Evolutionary conservation across 1,140 invertebrate species (phyloP).

Genomic region (Drosophila oshimai): DNA sequence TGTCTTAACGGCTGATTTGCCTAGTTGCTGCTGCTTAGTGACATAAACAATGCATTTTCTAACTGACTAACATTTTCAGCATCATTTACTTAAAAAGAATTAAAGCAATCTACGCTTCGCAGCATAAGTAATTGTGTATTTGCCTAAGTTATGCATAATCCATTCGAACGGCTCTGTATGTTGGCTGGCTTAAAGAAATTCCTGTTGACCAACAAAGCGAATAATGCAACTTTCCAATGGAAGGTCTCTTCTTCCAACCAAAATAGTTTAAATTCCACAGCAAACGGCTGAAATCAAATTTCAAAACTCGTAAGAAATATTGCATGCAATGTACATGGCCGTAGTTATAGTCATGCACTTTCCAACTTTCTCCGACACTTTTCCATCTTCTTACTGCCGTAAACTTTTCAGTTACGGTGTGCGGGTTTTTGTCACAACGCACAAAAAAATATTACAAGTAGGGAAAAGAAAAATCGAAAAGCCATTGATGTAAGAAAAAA

Average conservation of each 20-base stretch:
- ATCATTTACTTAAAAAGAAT: background rate
- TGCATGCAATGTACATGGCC: constrained; percentile 49
- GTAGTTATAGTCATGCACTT: too few relatives aligned
- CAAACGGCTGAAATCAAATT: constrained; percentile 79
- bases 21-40: constrained; percentile 27
- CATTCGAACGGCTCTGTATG: background rate
- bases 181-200: constrained; percentile 28
- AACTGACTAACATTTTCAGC: background rate
- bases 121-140: constrained; percentile 47
- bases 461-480: background rate
- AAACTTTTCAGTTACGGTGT: constrained; percentile 68
- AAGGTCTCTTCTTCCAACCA: constrained; percentile 33
- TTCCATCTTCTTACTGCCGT: constrained; percentile 31
- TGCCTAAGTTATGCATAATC: too few relatives aligned
- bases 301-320: constrained; percentile 73
- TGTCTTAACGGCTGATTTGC: constrained; percentile 17
- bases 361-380: background rate
- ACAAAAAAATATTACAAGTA: constrained; percentile 35
- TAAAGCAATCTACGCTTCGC: constrained; percentile 3
- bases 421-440: constrained; percentile 67
- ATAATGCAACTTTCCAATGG: constrained; percentile 60
- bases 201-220: constrained; percentile 74
- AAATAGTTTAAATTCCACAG: constrained; percentile 78
- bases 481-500: constrained; percentile 46
- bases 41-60: constrained; percentile 22